Conservation (phyloP, 64 coral and sea anemone species). For the Actinia equina region DNA sequence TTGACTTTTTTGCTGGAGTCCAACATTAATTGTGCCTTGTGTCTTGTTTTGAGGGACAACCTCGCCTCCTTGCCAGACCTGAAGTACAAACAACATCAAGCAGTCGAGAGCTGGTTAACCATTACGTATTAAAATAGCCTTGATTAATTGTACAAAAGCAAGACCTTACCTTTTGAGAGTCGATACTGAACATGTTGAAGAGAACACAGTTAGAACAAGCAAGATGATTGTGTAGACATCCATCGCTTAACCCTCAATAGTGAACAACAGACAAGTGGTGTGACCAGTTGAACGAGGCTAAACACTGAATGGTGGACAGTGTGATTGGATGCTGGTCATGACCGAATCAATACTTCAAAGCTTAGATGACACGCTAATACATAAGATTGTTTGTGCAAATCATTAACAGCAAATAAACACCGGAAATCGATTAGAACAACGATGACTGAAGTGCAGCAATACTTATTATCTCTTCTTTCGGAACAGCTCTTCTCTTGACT, state of each 20-base stretch:
- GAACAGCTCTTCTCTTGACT: neutral
- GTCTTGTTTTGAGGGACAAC: neutral
- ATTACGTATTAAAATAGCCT: neutral
- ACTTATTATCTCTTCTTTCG: neutral
- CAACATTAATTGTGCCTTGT: neutral
- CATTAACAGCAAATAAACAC: conserved; percentile 20
- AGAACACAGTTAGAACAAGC: neutral
- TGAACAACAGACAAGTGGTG: neutral
- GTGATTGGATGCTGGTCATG: conserved; percentile 14
- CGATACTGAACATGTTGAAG: neutral
- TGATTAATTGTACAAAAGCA: neutral
- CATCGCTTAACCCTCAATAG: conserved; percentile 10
- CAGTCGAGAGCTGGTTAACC: neutral
- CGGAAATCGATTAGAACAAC: conserved; percentile 7
- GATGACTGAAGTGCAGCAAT: neutral
- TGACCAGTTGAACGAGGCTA: conserved; percentile 11
- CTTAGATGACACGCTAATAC: conserved; percentile 13
- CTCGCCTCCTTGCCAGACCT: conserved; percentile 9
- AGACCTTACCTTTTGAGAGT: neutral
- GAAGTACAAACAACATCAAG: neutral
- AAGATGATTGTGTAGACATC: neutral
- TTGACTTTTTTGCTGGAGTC: conserved; percentile 35
- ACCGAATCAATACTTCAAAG: neutral
- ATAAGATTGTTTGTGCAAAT: conserved; percentile 10
- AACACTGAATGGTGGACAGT: neutral